Evolutionary conservation across 2,113 vertebrate species (phyloP), one percentile per base, ranked within the genome.

Genomic region (Rhinopomastus cyanomelas): DNA sequence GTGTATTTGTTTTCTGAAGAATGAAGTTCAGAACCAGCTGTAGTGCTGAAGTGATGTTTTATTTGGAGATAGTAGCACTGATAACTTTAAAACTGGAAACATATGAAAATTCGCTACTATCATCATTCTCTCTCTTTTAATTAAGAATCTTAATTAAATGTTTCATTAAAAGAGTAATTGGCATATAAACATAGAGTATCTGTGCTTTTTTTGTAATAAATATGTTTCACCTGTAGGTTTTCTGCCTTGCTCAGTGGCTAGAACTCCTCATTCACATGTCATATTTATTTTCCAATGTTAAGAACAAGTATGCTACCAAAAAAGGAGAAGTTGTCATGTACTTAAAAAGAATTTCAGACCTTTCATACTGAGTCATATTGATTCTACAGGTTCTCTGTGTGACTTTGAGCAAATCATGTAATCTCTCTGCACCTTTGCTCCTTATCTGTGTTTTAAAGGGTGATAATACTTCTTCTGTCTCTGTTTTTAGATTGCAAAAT

Each of bases 381-480:
- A 29, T 69, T 30, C 20, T 61, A 64, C 30, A 85, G 18, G 56
- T 85, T 84, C 92, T 88, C n/a, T 76, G 61, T 69, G 44, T 93
- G 83, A 88, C 88, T 81, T 93, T 96, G 68, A 81, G n/a, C n/a
- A 90, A 93, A 90, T 78, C 75, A 39, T 13, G 88, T 90, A 88
- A 81, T 83, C 46, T 88, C 20, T 77, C 52, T 73, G 12, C 57
- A 57, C n/a, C 21, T 80, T 51, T 53, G 14, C 29, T 90, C 53
- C 71, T 92, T 76, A 93, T 93, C 83, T 90, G 85, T 84, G 81
- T 93, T 87, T 92, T 68, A 94, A 74, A 85, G 32, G 20, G 74
- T 53, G 14, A 32, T 87, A 79, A 85, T 84, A n/a, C 14, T 48
- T 62, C 51, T 88, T 91, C 34, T 69, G 10, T 37, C 59, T 88